Percentiles rank a stretch among this genome's conserved stretches.
phyloP scores from a whole-genome alignment of 2,797 vertebrate genomes.

The Percopsis omiscomaycus region DNA sequence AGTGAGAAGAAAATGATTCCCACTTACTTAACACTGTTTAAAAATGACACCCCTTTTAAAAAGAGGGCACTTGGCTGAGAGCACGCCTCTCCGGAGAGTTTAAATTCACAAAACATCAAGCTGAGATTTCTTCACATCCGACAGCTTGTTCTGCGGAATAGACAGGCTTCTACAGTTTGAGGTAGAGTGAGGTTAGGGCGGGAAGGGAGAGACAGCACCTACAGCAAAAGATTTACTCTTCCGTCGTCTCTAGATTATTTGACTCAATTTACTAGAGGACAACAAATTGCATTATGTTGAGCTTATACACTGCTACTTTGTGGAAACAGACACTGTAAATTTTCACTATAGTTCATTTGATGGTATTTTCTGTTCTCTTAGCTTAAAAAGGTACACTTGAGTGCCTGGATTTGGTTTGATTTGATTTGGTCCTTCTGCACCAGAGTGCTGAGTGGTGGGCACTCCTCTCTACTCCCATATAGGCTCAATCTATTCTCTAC shows the following conservation, averaged over 20 bases:
- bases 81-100: not conserved
- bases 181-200: not conserved
- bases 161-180: not conserved
- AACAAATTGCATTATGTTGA: too few relatives aligned
- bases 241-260: too few relatives aligned
- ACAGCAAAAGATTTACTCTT: too few relatives aligned
- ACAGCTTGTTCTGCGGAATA: too few relatives aligned
- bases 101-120: not conserved
- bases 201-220: not conserved
- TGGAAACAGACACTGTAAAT: not conserved
- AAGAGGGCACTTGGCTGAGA: not conserved
- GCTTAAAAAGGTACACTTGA: not conserved
- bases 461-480: too few relatives aligned
- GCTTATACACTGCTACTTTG: too few relatives aligned
- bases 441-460: too few relatives aligned
- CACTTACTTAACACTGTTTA: conserved; percentile 17
- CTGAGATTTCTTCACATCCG: not conserved
- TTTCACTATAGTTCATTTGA: not conserved
- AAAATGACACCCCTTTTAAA: conserved; percentile 43
- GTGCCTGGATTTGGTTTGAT: too few relatives aligned
- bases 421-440: too few relatives aligned
- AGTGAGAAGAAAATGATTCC: conserved; percentile 13
- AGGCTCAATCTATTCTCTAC: too few relatives aligned
- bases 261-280: too few relatives aligned
- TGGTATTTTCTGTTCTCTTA: not conserved